Percentiles rank a stretch among this genome's conserved stretches.
These are phyloP conservation scores for Yponomeuta cagnagella DNA, from an alignment of 2,888 invertebrate genomes.

Conservation along the genomic window DNA sequence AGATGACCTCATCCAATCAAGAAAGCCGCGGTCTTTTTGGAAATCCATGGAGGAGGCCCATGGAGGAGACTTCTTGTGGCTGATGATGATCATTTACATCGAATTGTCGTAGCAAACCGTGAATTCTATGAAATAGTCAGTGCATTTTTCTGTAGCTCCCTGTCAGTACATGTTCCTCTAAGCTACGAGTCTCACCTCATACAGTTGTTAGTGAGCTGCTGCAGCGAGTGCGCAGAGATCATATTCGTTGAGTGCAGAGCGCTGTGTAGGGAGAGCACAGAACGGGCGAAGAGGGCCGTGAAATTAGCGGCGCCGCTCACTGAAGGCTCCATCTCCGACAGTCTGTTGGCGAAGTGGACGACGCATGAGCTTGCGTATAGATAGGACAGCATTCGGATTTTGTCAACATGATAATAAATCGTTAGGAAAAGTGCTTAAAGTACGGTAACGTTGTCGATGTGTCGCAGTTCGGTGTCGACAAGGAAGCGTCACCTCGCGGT, in stretches of 20 bases:
- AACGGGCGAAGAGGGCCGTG: constrained; percentile 85
- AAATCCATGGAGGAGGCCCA: no score
- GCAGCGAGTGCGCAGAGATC: constrained; percentile 55
- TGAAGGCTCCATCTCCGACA: constrained; percentile 86
- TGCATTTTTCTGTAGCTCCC: no score
- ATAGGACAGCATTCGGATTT: no score
- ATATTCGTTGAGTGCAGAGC: constrained; percentile 50
- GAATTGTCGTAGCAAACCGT: no score
- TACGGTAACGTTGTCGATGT: constrained; percentile 81
- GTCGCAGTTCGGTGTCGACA: constrained; percentile 66
- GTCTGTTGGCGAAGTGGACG: constrained; percentile 37
- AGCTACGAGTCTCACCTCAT: constrained; percentile 54
- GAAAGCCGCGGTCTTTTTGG: no score
- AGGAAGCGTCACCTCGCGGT: constrained; percentile 61
- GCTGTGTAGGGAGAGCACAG: constrained; percentile 76
- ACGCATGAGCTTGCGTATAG: neutral
- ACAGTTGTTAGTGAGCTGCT: constrained; percentile 77
- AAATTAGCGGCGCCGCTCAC: constrained; percentile 89
- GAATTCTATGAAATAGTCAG: no score
- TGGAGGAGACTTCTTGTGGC: no score
- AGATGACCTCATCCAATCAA: no score
- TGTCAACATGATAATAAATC: no score
- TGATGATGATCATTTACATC: no score
- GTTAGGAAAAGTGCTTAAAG: constrained; percentile 36
- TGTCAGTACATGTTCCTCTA: no score